Conservation (phyloP, 2,113 vertebrate genomes). For the Colius striatus region DNA sequence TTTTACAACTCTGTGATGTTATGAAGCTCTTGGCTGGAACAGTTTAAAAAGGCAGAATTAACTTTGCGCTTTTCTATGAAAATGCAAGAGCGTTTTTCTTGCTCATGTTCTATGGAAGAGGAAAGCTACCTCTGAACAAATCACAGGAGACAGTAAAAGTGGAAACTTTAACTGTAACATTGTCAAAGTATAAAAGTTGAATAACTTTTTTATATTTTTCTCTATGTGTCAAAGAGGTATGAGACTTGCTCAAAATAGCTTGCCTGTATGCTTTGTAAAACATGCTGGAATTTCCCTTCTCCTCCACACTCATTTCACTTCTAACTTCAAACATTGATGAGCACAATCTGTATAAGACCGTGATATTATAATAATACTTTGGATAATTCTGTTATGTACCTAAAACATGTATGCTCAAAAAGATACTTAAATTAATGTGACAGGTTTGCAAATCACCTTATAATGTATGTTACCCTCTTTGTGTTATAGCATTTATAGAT, state of each 20-base stretch:
- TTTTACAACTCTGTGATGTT: background rate
- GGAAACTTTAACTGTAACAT: background rate
- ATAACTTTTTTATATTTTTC: background rate
- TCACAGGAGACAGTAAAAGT: background rate
- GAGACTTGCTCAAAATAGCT: constrained; percentile 25
- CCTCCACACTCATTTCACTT: background rate
- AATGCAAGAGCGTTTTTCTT: background rate
- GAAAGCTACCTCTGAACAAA: background rate
- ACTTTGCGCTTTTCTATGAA: background rate
- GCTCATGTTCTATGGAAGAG: background rate
- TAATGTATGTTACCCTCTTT: background rate
- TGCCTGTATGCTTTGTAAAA: background rate
- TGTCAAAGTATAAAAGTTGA: background rate
- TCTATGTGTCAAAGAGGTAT: background rate
- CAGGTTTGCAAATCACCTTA: background rate
- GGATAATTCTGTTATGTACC: background rate
- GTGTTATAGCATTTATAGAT: background rate
- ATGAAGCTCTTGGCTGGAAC: background rate
- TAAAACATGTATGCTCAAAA: background rate
- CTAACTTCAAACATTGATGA: background rate
- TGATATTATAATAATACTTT: background rate
- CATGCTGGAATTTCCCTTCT: constrained; percentile 37
- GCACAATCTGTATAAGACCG: background rate
- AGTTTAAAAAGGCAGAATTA: background rate
- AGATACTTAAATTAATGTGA: background rate